Base-by-base conservation (phyloP, 2,797 vertebrate species). In the Acrossocheilus fasciatus region DNA sequence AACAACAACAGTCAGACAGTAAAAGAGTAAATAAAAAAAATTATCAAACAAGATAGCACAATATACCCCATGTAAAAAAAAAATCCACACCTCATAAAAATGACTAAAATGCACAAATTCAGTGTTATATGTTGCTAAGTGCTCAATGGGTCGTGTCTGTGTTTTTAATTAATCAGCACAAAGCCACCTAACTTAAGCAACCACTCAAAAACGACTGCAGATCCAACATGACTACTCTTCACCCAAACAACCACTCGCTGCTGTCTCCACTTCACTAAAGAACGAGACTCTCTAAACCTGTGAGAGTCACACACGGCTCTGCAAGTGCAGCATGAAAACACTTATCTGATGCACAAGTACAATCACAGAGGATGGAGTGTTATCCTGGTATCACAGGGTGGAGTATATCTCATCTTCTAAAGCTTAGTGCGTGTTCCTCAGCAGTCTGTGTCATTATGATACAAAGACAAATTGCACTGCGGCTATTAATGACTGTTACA, bases 171-270 rank as follows among this genome's bases (percentile, higher is more conserved):
- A 59, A 62, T 70, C 34, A 75, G 69, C 39, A 23, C 62, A 66
- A 85, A 77, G 47, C 43, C 69, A 70, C 68, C 82, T 30, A 64
- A 69, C 57, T 36, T 70, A 84, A 83, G 74, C 43, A 81, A 34
- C 57, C 82, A 83, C 70, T 87, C 62, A 73, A 69, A 78, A 45
- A 81, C 47, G n/a, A 75, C 76, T 41, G 62, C 52, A 84, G 45
- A 43, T 81, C 34, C 79, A 82, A 69, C 83, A 87, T 52, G 80
- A 76, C 54, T 23, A 81, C 75, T 80, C 30, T 57, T 80, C 68
- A 59, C 64, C 15, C 30, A 78, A 47, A 74, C 26, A 75, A 82
- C 52, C 57, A 83, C 66, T 39, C 20, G 41, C 39, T 83, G 15
- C 18, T 17, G 64, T 30, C 52, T 34, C 39, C 73, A 39, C 72